Conservation (phyloP, 53 echinoderm and acorn worm species). For the Paracentrotus lividus region DNA sequence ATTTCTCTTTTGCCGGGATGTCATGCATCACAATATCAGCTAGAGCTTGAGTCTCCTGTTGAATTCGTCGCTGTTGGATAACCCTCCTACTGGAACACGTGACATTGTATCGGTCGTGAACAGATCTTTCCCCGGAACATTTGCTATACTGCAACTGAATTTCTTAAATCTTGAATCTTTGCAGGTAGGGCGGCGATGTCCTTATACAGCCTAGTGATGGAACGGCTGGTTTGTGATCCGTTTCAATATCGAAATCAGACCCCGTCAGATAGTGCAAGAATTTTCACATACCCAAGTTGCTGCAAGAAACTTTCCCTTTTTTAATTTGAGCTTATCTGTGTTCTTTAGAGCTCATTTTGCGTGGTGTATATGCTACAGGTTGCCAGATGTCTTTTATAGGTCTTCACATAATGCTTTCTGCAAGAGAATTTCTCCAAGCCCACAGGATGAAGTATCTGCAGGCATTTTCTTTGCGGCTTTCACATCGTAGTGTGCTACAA, state of each 20-base stretch:
- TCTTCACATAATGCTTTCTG: not conserved
- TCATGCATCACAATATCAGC: no score
- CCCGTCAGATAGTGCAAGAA: not conserved
- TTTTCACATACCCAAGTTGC: constrained; percentile 22
- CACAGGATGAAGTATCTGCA: not conserved
- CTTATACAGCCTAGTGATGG: not conserved
- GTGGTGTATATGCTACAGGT: constrained; percentile 73
- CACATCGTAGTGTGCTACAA: not conserved
- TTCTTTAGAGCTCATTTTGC: constrained; percentile 65
- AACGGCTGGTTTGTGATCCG: not conserved
- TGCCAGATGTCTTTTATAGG: not conserved
- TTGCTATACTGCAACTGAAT: not conserved
- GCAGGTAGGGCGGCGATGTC: not conserved
- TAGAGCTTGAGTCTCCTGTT: no score
- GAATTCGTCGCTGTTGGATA: no score
- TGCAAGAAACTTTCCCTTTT: constrained; percentile 59
- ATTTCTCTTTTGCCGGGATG: no score
- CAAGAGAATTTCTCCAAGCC: not conserved
- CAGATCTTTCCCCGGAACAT: constrained; percentile 13
- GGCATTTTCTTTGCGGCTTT: not conserved
- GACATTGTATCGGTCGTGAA: not conserved
- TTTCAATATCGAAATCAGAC: not conserved
- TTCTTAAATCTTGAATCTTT: not conserved
- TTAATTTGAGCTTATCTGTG: constrained; percentile 35
- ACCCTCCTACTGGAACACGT: not conserved